Evolutionary conservation across 2,888 invertebrate species (phyloP), one percentile per base, ranked within the genome.

Genomic region (Laothoe populi): DNA sequence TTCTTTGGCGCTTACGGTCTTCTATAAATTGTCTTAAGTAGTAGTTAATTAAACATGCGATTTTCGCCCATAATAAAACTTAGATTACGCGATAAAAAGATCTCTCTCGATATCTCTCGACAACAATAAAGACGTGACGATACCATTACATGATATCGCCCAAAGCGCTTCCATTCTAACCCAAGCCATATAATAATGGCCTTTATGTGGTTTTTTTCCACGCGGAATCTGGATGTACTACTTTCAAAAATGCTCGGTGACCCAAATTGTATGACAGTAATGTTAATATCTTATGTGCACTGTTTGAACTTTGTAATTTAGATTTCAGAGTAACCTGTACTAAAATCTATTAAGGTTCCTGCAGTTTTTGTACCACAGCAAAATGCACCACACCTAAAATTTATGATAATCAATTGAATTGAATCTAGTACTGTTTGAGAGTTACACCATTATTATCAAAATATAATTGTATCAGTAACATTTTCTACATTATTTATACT

Each of bases 181-280:
- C 35, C 35, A 35, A 31, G 11, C 44, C 44, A 71, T 66, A 64
- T 67, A 74, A 78, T 77, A 75, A 70, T 79, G 87, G 75, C 88
- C 87, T 88, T 86, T 83, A 78, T 65, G 8, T 48, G 19, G 70
- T 84, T 81, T 82, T 77, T 83, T 74, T 71, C 69, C 77, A 70
- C 71, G 64, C 73, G 83, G 82, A 83, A 87, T 84, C 89, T 88
- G 79, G 87, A 86, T 86, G 85, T 79, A 87, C 86, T 84, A 88
- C 90, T 90, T 89, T 90, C 90, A 78, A 88, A 90, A 85, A 77
- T 75, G 69, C 73, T 75, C 67, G 70, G 71, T 82, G 86, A 87
- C 87, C 87, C 73, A 86, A 86, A 84, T 87, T 73, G 70, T 63
- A 68, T 38, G 68, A n/a, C 23, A 26, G 35, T 23, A 24, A 40